Evolutionary conservation across 2,888 invertebrate genomes (phyloP).

Genomic region (Enchytraeus crypticus): DNA sequence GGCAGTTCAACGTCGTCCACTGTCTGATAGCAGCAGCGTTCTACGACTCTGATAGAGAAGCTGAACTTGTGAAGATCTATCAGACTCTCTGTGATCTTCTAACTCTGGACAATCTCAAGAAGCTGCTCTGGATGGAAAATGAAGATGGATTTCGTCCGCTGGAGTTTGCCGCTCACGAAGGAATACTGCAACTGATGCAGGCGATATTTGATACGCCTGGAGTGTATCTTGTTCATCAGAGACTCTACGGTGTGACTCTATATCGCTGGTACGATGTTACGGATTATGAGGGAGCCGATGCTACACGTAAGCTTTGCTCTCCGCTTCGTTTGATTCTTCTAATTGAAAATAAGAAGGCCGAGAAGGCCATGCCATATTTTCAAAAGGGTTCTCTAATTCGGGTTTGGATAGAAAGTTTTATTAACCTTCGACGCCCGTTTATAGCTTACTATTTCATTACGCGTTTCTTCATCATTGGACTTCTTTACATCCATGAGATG

Average conservation of each 20-base stretch:
- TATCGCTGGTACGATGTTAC: conserved; percentile 9
- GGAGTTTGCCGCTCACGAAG: conserved; percentile 8
- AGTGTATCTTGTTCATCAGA: conserved; percentile 1
- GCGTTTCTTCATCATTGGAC: neutral
- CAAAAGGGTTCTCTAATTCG: neutral
- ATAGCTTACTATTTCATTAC: too few relatives aligned
- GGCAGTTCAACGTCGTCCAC: conserved; percentile 5
- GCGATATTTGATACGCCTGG: conserved; percentile 2
- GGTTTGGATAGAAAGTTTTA: conserved; percentile 5
- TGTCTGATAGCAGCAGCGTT: neutral
- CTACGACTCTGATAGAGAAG: conserved; percentile 2
- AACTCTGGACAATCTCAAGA: neutral
- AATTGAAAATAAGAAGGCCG: neutral
- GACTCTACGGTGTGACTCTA: neutral
- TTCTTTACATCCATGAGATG: conserved; percentile 5
- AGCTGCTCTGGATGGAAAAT: conserved; percentile 5
- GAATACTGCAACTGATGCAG: neutral
- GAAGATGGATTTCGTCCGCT: conserved; percentile 9
- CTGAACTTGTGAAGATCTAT: neutral
- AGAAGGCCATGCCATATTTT: neutral
- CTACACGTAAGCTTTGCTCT: neutral
- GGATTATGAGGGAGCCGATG: neutral
- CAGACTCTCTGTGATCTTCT: neutral
- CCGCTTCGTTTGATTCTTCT: neutral
- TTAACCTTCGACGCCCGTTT: neutral